These are phyloP conservation scores for Cyphomyrmex costatus DNA, from an alignment of 1,140 invertebrate species.

Conservation along the genomic window DNA sequence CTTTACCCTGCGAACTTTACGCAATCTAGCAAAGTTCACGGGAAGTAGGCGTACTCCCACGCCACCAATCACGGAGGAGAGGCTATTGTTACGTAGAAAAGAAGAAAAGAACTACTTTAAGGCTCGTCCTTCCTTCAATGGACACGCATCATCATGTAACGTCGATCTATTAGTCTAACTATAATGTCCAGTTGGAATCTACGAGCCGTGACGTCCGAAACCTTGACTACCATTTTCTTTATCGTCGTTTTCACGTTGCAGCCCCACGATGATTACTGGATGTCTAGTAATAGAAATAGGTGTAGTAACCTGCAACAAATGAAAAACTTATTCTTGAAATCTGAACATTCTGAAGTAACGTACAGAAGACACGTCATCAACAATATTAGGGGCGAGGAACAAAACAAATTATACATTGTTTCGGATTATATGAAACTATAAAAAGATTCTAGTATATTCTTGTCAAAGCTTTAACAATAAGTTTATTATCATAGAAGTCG, in stretches of 20 bases:
- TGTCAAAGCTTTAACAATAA: no score
- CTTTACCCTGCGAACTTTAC: slow-evolving; percentile 16
- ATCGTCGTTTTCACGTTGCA: not conserved
- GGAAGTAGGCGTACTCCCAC: slow-evolving; percentile 21
- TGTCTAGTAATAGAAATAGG: slow-evolving; percentile 81
- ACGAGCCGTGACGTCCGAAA: slow-evolving; percentile 22
- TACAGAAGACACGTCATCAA: not conserved
- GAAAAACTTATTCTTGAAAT: not conserved
- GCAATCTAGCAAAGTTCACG: slow-evolving; percentile 15
- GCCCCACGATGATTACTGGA: not conserved
- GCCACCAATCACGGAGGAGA: slow-evolving; percentile 2
- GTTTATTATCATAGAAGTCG: no score
- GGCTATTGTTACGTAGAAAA: slow-evolving; percentile 23
- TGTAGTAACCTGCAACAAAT: slow-evolving; percentile 81
- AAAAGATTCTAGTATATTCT: no score
- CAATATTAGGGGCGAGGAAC: no score
- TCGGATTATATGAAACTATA: no score
- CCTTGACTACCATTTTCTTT: not conserved
- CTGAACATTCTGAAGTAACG: not conserved
- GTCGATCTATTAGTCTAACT: not conserved
- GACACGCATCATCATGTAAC: not conserved
- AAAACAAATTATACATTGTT: no score
- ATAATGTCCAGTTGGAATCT: slow-evolving; percentile 10
- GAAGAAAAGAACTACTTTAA: not conserved
- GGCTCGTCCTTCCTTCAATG: not conserved